A percentile compares a stretch with the other conserved stretches of the same genome.
phyloP scores from a whole-genome alignment of 2,113 vertebrate species.

The Neomonachus schauinslandi region DNA sequence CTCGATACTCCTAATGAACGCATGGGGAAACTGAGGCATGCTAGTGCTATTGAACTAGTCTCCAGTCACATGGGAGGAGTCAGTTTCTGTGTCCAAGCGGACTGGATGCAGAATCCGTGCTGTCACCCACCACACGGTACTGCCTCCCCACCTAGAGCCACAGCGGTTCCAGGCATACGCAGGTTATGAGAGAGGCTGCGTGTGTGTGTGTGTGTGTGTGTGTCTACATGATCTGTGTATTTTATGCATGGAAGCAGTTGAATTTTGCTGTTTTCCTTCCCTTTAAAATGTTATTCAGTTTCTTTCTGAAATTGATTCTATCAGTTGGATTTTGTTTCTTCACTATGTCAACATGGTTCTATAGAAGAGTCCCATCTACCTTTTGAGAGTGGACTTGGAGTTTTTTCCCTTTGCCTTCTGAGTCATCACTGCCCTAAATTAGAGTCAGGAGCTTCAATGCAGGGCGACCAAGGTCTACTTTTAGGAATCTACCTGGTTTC shows the following conservation, averaged over 20 bases:
- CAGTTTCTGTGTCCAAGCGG: not conserved
- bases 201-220: not conserved
- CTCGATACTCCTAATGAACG: not conserved
- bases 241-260: not conserved
- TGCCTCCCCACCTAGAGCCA: not conserved
- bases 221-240: not conserved
- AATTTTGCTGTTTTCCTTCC: not conserved
- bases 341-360: not conserved
- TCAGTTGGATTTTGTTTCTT: not conserved
- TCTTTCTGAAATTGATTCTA: not conserved
- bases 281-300: not conserved
- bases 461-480: not conserved
- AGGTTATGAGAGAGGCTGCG: not conserved
- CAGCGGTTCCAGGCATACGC: not conserved
- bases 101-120: not conserved
- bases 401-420: constrained; percentile 30
- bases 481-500: not conserved
- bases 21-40: constrained; percentile 31
- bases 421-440: not conserved
- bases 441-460: not conserved
- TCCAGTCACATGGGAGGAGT: not conserved
- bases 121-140: not conserved
- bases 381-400: not conserved
- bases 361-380: not conserved
- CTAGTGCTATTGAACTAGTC: not conserved